Base-by-base conservation (phyloP, 2,888 invertebrate species). In the Steromphala cineraria region DNA sequence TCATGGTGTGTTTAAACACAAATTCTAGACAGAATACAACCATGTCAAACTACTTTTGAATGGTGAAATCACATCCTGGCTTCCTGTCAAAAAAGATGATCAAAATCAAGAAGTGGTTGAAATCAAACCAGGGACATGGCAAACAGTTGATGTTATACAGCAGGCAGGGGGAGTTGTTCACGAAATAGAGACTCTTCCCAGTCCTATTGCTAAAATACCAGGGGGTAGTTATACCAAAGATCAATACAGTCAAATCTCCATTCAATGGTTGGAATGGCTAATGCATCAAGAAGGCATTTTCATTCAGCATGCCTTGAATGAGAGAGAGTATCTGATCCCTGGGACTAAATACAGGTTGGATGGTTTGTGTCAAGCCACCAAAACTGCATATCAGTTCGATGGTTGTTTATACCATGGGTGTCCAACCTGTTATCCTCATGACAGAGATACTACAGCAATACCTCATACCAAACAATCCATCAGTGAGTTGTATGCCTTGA, bases 251-350 rank as follows among this genome's bases (percentile, higher is more conserved):
- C 56, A 21, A 13, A 13, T 13, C 5, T 46, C 46, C 5, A 46
- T 46, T 46, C 46, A 83, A 19, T 84, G 83, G 85, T 62, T 85
- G 36, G 82, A 85, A 79, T 83, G 82, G 80, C 0, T 67, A 24
- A 21, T 5, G 28, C 31, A 67, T 17, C 17, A 28, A 31, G 17
- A 67, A 28, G n/a, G 28, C 15, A 31, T n/a, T 24, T 24, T 1
- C 28, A 24, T 67, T 2, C 67, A 36, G 8, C 67, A 67, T 67
- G 67, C 52, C 21, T 28, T 75, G 52, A 75, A 75, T 75, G 75
- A 46, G 19, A 31, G 75, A 10, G 75, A 75, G 28, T 53, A 56
- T 21, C 28, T 8, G 13, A 46, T 67, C 10, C 67, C 67, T 28
- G 67, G 67, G 4, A 67, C 67, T 15, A 67, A 31, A 8, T 67